Percentiles rank a stretch among this genome's conserved stretches.
These are phyloP conservation scores for Athrips mouffetella DNA, from an alignment of 2,888 invertebrate genomes.

Conservation along the genomic window DNA sequence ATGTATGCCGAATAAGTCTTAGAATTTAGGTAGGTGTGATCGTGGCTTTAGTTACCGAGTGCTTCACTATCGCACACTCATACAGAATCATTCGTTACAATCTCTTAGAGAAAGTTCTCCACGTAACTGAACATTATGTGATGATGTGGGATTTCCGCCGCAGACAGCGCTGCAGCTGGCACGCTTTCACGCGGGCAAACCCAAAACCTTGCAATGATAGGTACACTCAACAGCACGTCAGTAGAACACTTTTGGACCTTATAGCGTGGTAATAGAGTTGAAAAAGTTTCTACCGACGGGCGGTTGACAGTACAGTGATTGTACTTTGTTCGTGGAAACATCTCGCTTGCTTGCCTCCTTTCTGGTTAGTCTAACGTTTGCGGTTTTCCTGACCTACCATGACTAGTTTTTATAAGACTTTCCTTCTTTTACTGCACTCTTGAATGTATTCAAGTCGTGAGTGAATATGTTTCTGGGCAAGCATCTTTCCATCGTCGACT, in stretches of 20 bases:
- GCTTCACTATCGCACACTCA: too few relatives aligned
- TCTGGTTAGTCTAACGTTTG: slow-evolving; percentile 14
- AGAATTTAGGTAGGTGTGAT: too few relatives aligned
- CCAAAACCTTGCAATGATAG: not conserved
- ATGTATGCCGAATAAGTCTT: too few relatives aligned
- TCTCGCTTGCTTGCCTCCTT: slow-evolving; percentile 9
- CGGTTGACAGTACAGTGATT: not conserved
- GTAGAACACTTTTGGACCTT: too few relatives aligned
- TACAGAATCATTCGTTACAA: not conserved
- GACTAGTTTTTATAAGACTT: not conserved
- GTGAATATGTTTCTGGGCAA: too few relatives aligned
- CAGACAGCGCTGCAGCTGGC: not conserved
- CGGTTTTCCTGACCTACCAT: slow-evolving; percentile 29
- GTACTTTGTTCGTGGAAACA: slow-evolving; percentile 10
- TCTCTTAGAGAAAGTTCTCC: slow-evolving; percentile 11
- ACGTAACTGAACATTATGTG: slow-evolving; percentile 5
- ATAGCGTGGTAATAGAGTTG: too few relatives aligned
- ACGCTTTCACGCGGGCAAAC: slow-evolving; percentile 12
- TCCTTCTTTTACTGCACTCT: slow-evolving; percentile 5
- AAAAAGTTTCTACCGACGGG: too few relatives aligned
- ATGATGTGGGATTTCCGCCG: slow-evolving; percentile 8
- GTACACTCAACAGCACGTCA: too few relatives aligned
- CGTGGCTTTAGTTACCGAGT: too few relatives aligned
- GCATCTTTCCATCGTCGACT: too few relatives aligned
- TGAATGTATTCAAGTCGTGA: too few relatives aligned